Evolutionary conservation across 2,888 invertebrate species (phyloP).

Genomic region (Hydrotaea cyrtoneurina): DNA sequence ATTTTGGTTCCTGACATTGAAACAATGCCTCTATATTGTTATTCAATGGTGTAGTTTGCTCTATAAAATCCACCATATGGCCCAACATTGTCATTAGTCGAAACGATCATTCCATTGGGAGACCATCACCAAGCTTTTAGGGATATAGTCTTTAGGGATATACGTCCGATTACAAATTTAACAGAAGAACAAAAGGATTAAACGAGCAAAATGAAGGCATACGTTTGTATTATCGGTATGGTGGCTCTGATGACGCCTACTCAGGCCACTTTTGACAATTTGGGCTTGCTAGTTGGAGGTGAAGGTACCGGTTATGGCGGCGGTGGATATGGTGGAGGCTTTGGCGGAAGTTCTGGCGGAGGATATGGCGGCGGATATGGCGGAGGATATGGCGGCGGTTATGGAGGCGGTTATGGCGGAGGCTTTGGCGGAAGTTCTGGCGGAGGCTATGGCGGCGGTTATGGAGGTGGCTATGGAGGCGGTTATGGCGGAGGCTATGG

Average conservation of each 20-base stretch:
- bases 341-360: constrained; percentile 25
- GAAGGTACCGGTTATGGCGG: neutral
- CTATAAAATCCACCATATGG: neutral
- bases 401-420: neutral
- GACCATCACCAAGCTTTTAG: neutral
- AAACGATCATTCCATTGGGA: neutral
- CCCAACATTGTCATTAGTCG: constrained; percentile 22
- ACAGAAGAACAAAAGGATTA: neutral
- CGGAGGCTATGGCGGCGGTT: neutral
- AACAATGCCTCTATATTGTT: neutral
- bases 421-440: neutral
- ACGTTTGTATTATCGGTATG: neutral
- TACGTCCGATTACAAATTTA: neutral
- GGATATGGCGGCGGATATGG: neutral
- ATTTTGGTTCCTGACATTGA: too few relatives aligned
- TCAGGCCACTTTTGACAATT: neutral
- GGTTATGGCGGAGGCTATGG: constrained; percentile 62
- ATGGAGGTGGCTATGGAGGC: constrained; percentile 5
- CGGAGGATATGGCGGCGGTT: constrained; percentile 3
- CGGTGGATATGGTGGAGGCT: constrained; percentile 8
- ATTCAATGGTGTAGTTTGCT: neutral
- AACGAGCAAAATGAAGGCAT: neutral
- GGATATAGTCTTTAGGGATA: too few relatives aligned
- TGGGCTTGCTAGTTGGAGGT: neutral
- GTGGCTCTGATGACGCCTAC: neutral